phyloP scores from a whole-genome alignment of 2,113 vertebrate species.

The Callipepla squamata region DNA sequence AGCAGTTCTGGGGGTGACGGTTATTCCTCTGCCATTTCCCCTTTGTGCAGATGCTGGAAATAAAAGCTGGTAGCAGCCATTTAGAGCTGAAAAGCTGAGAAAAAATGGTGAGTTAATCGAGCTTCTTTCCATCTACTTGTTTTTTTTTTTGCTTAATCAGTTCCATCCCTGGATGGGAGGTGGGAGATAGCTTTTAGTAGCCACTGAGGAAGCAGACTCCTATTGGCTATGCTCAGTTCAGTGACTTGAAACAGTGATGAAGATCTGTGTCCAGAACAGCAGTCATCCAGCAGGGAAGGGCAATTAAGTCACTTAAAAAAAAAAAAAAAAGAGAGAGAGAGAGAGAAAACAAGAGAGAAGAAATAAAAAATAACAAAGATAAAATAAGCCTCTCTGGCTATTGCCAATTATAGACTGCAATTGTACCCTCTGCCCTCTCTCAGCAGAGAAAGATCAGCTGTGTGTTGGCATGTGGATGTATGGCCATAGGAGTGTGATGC shows the following conservation, averaged over 20 bases:
- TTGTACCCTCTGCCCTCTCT: background rate
- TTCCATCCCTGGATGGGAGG: background rate
- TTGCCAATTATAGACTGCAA: background rate
- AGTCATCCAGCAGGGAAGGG: background rate
- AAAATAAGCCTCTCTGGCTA: background rate
- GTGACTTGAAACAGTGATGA: background rate
- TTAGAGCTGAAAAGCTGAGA: background rate
- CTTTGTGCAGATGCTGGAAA: background rate
- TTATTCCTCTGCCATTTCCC: background rate
- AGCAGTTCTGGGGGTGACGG: fast-evolving
- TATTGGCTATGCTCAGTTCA: background rate
- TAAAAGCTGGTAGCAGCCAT: background rate
- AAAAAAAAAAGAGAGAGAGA: background rate
- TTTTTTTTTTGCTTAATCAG: background rate
- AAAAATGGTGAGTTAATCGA: background rate
- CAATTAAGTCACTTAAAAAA: background rate
- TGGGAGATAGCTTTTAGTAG: background rate
- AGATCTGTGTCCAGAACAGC: background rate
- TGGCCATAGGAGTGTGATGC: fast-evolving
- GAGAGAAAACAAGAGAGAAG: background rate
- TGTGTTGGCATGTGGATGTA: background rate
- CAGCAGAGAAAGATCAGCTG: background rate
- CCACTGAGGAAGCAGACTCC: background rate
- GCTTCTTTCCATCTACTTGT: background rate
- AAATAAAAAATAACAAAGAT: background rate